Conservation (phyloP, 2,888 invertebrate genomes). For the Dyspetes luteomarginatus region DNA sequence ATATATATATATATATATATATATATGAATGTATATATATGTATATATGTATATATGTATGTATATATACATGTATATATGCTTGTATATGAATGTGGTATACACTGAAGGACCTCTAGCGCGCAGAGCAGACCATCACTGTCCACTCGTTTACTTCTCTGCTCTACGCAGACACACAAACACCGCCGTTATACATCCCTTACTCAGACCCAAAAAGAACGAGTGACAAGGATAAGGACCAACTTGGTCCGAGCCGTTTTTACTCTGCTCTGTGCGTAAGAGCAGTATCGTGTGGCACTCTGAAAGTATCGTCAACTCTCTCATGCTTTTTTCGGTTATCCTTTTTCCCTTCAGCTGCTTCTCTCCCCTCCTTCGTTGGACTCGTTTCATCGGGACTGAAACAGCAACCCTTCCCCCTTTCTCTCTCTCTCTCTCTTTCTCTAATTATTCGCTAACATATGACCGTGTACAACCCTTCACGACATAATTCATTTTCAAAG, state of each 20-base stretch:
- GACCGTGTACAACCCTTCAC: conserved; percentile 16
- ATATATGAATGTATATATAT: no score
- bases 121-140: conserved; percentile 73
- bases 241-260: background rate
- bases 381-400: background rate
- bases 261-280: background rate
- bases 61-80: background rate
- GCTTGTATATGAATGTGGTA: conserved; percentile 8
- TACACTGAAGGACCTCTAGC: conserved; percentile 46
- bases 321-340: conserved; percentile 2
- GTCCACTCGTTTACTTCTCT: conserved; percentile 70
- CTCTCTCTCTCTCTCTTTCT: background rate
- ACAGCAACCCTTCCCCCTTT: conserved; percentile 10
- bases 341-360: background rate
- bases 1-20: no score
- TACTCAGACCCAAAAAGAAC: background rate
- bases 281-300: background rate
- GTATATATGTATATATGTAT: background rate
- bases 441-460: background rate
- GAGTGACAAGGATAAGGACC: background rate
- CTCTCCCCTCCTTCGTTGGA: background rate
- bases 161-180: conserved; percentile 21
- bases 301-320: background rate
- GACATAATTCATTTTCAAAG: conserved; percentile 51
- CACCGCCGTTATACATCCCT: conserved; percentile 3